Conservation (phyloP, 1,140 invertebrate species). For the Tetramorium parvispinum region DNA sequence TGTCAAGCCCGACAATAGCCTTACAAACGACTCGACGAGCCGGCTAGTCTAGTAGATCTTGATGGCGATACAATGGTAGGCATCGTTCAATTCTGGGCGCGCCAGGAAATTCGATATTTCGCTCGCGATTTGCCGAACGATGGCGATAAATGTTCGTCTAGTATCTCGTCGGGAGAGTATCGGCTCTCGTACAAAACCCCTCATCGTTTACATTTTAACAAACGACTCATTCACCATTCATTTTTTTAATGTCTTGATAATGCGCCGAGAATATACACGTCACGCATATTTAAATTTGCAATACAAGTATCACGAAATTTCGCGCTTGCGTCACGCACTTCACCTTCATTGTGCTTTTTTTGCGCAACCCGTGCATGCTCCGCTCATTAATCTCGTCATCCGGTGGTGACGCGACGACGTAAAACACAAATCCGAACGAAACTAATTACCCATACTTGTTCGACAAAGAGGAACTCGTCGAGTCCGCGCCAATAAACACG, state of each 20-base stretch:
- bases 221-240: not conserved
- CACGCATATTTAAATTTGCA: constrained; percentile 15
- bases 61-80: constrained; percentile 70
- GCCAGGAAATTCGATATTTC: constrained; percentile 78
- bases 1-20: constrained; percentile 69
- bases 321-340: not conserved
- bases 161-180: constrained; percentile 36
- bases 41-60: constrained; percentile 68
- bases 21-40: constrained; percentile 72
- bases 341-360: constrained; percentile 46
- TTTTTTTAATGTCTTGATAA: constrained; percentile 11
- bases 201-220: constrained; percentile 21
- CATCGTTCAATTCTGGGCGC: constrained; percentile 75
- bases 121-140: constrained; percentile 63
- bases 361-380: not conserved
- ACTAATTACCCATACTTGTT: constrained; percentile 75
- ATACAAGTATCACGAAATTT: constrained; percentile 15
- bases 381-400: constrained; percentile 51
- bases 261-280: not conserved
- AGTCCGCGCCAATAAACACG: constrained; percentile 73
- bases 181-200: constrained; percentile 2
- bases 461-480: constrained; percentile 70
- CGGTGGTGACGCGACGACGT: constrained; percentile 47
- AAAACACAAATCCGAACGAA: constrained; percentile 69
- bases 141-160: constrained; percentile 68